Evolutionary conservation across 2,888 invertebrate genomes (phyloP).

Genomic region (Aphrophora alni): DNA sequence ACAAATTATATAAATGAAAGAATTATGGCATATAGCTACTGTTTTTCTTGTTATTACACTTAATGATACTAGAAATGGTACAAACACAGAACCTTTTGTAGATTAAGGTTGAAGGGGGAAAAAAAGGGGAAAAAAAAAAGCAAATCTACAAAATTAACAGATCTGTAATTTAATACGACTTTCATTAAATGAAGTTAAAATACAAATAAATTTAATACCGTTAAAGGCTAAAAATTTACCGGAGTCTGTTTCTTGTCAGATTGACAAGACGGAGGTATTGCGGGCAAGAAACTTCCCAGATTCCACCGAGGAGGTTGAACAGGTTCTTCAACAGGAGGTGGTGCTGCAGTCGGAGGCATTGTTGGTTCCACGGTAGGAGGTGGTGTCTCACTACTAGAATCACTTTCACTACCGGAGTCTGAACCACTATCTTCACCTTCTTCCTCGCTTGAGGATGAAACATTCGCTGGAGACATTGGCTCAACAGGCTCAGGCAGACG

Average conservation of each 20-base stretch:
- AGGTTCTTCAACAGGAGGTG: constrained; percentile 29
- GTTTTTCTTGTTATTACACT: no score
- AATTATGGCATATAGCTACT: no score
- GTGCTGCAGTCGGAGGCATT: constrained; percentile 31
- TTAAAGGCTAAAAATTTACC: no score
- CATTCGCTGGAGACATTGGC: constrained; percentile 53
- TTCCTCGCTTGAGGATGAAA: constrained; percentile 45
- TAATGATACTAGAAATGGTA: no score
- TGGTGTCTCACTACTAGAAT: constrained; percentile 63
- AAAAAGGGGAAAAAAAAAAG: no score
- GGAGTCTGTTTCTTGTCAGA: constrained; percentile 24
- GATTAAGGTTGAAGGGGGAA: no score
- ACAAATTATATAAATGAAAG: no score
- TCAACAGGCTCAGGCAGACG: constrained; percentile 60
- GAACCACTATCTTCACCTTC: constrained; percentile 44
- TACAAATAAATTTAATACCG: no score
- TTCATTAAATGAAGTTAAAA: no score
- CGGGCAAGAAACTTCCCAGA: constrained; percentile 48
- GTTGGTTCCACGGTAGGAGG: constrained; percentile 58
- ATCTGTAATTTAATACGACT: no score
- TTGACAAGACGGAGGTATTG: constrained; percentile 18
- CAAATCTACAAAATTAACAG: no score
- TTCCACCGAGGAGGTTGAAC: constrained; percentile 47
- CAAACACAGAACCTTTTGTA: no score
- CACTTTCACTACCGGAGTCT: constrained; percentile 60